Base-by-base conservation (phyloP, 2,888 invertebrate species). In the Brachynemurus nebulosus region DNA sequence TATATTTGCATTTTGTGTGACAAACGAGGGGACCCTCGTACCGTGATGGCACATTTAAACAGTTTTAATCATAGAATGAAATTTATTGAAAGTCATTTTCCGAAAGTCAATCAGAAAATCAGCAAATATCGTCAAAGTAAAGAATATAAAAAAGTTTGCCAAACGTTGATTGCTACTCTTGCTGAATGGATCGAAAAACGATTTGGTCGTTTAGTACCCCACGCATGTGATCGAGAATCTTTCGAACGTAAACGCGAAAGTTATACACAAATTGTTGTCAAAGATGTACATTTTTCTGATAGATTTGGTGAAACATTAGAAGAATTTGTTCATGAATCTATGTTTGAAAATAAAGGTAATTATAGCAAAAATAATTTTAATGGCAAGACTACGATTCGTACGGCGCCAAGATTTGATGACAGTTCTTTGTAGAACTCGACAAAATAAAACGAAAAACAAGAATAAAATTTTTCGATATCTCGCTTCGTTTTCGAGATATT, bases 1-100 rank as follows among this genome's bases (percentile, higher is more conserved):
- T 88, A 88, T 63, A 68, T 78, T 41, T 89, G 88, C 64, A 71
- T 81, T 52, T 67, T 88, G 48, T 89, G 88, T 62, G 74, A 76
- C 55, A 86, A 85, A 62, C 78, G 79, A 52, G 85, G 86, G 30
- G 82, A 85, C 59, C 80, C 79, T 19, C 72, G 82, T 37, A 84
- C 83, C 41, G 83, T 86, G 51, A 69, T 86, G 61, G 76, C 78
- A 50, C 88, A 88, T 61, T 70, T 86, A 58, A 78, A 79, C 16
- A 83, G 85, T 59, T 80, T 78, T 61, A 78, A 79, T 62, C 88
- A 89, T 59, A 72, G 79, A 11, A 68, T 72, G 55, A 75, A 81
- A 57, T 88, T 80, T 61, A 62, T 88, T 50, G 71, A 76, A 70
- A 64, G 68, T 42, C 78, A 77, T 61, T 80, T 72, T 61, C 66